Percentiles rank a stretch among this genome's conserved stretches.
Evolutionary conservation across 2,888 invertebrate species (phyloP).

Genomic region (Rhingia rostrata): DNA sequence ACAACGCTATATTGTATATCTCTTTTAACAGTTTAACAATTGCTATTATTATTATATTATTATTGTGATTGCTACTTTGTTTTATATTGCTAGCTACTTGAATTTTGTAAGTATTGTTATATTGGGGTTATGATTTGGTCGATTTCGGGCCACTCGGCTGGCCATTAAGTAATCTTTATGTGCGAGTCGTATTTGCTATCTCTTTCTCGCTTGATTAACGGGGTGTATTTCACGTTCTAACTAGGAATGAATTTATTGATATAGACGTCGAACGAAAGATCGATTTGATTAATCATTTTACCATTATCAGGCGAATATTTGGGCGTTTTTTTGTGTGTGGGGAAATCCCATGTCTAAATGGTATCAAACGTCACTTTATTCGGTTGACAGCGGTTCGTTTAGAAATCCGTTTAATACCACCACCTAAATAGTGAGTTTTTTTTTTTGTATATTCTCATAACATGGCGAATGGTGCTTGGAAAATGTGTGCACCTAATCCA

Average conservation of each 20-base stretch:
- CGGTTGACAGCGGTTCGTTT: slow-evolving; percentile 42
- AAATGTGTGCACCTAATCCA: slow-evolving; percentile 48
- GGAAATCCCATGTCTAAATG: slow-evolving; percentile 41
- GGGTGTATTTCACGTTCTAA: slow-evolving; percentile 35
- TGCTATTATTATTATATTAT: slow-evolving; percentile 56
- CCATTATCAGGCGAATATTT: slow-evolving; percentile 22
- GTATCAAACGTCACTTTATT: slow-evolving; percentile 46
- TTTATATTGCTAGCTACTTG: slow-evolving; percentile 65
- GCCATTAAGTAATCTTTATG: slow-evolving; percentile 45
- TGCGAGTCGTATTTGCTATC: neutral
- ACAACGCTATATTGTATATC: slow-evolving; percentile 50
- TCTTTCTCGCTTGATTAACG: neutral
- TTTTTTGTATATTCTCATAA: neutral
- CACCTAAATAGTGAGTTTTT: neutral
- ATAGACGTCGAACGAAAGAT: slow-evolving; percentile 3
- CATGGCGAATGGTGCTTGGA: slow-evolving; percentile 25
- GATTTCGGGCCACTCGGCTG: neutral
- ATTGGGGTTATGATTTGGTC: slow-evolving; percentile 44
- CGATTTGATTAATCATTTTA: slow-evolving; percentile 33
- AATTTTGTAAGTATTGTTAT: slow-evolving; percentile 45
- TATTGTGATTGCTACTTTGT: slow-evolving; percentile 69
- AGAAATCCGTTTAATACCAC: slow-evolving; percentile 28
- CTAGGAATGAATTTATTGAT: slow-evolving; percentile 19
- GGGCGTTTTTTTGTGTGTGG: neutral
- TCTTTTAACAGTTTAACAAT: slow-evolving; percentile 64